Conservation (phyloP, 2,888 invertebrate genomes). For the Zygaena filipendulae region DNA sequence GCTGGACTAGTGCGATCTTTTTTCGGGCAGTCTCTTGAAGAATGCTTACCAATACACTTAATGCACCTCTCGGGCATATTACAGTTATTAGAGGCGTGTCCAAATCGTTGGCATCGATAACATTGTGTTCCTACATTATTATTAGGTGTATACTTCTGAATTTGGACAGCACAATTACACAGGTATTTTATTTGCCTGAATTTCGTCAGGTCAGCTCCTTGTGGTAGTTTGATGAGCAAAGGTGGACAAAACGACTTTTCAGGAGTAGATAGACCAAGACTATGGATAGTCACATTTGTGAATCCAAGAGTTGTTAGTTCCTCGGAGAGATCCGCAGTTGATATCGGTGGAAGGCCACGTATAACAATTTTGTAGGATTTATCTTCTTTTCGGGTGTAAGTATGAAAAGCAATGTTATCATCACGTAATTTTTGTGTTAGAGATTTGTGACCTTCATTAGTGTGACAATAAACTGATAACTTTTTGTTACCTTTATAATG, state of each 20-base stretch:
- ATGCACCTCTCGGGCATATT: background rate
- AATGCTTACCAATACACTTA: background rate
- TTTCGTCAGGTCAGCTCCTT: background rate
- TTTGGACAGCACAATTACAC: background rate
- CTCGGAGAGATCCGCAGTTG: background rate
- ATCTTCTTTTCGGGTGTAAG: constrained; percentile 9
- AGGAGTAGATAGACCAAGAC: background rate
- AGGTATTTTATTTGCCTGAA: background rate
- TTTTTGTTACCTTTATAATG: too few relatives aligned
- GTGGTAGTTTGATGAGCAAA: background rate
- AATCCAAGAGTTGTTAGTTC: background rate
- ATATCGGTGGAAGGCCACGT: constrained; percentile 1
- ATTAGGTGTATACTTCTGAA: background rate
- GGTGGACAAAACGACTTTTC: background rate
- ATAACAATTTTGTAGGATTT: constrained; percentile 7
- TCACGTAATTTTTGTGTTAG: too few relatives aligned
- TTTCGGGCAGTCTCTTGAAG: background rate
- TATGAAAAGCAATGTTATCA: too few relatives aligned
- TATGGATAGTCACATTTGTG: background rate
- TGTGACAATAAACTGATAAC: too few relatives aligned
- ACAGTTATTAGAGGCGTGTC: background rate
- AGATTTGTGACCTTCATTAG: too few relatives aligned
- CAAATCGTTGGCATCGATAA: background rate
- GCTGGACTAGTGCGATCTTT: background rate
- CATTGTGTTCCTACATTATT: background rate